These are phyloP conservation scores for Tethea ocularis DNA, from an alignment of 2,888 invertebrate genomes.

Conservation along the genomic window DNA sequence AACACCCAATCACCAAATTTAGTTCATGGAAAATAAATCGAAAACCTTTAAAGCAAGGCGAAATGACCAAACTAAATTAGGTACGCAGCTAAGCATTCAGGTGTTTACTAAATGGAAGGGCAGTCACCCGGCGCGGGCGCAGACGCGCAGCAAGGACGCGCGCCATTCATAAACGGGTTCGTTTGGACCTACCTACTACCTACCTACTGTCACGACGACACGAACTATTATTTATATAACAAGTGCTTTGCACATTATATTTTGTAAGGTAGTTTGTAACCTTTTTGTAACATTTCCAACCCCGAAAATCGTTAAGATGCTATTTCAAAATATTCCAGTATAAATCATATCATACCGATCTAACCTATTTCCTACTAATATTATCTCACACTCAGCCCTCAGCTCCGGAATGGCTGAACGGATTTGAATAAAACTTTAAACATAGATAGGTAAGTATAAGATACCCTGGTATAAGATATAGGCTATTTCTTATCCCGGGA, in stretches of 20 bases:
- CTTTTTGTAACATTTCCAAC: no score
- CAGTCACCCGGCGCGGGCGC: constrained; percentile 51
- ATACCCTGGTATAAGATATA: no score
- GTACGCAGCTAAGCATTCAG: constrained; percentile 14
- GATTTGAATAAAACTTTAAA: no score
- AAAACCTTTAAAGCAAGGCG: not conserved
- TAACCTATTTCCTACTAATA: no score
- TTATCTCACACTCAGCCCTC: no score
- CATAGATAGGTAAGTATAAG: no score
- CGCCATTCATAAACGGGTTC: constrained; percentile 53
- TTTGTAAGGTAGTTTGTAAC: not conserved
- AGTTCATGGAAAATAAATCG: constrained; percentile 20
- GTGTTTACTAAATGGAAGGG: constrained; percentile 33
- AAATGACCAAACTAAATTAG: not conserved
- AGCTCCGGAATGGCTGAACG: no score
- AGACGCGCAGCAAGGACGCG: constrained; percentile 50
- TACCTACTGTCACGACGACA: constrained; percentile 9
- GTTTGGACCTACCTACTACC: constrained; percentile 19
- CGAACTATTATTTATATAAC: not conserved
- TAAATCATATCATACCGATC: no score
- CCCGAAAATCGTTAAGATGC: no score
- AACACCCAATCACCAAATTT: no score
- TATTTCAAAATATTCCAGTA: no score
- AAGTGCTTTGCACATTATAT: not conserved
- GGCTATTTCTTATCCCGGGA: no score